Conservation (phyloP, 2,113 vertebrate species). For the Marmota monax region DNA sequence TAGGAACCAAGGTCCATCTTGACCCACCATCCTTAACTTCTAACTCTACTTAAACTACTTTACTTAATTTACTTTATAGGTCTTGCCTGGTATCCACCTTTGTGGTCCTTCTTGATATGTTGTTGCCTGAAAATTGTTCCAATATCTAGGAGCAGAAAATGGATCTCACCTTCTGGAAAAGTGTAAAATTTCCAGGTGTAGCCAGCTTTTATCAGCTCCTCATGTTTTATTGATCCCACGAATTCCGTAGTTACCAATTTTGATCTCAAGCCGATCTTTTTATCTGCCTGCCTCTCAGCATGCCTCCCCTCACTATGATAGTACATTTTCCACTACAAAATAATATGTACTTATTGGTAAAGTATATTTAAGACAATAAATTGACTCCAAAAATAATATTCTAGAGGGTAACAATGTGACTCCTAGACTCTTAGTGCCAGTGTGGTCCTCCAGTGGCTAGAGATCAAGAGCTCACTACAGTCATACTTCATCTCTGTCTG, state of each 20-base stretch:
- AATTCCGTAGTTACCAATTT: not conserved
- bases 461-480: too few relatives aligned
- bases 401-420: not conserved
- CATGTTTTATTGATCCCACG: not conserved
- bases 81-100: not conserved
- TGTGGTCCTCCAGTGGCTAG: fast-evolving
- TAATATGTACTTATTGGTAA: not conserved
- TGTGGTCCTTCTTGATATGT: not conserved
- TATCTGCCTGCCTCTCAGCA: not conserved
- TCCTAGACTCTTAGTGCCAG: not conserved
- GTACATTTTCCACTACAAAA: not conserved
- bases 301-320: not conserved
- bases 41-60: not conserved
- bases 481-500: fast-evolving
- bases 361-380: not conserved
- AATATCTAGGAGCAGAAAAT: not conserved
- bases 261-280: not conserved
- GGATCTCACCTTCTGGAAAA: not conserved
- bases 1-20: not conserved
- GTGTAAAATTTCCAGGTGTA: not conserved
- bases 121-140: not conserved
- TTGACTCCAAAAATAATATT: not conserved
- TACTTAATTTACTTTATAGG: not conserved
- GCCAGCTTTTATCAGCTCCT: not conserved
- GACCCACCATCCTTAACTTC: not conserved